Base-by-base conservation (phyloP, 2,797 vertebrate species). In the Rhodeus uyekii region DNA sequence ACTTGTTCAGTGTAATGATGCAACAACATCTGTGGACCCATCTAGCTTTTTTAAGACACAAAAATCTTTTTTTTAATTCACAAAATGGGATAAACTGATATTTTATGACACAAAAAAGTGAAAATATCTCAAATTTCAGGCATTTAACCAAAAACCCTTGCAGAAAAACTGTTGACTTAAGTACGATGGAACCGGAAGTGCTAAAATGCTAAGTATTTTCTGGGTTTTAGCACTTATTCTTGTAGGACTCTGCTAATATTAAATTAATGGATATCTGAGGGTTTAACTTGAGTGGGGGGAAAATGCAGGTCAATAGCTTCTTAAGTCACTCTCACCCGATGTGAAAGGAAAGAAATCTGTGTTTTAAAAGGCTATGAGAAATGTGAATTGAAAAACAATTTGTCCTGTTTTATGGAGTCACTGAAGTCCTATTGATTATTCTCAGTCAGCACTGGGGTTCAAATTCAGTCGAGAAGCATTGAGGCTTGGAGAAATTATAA, bases 301-400 rank as follows among this genome's bases (percentile, higher is more conserved):
- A 58, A 14, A 0, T 16, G 1, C 14, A 22, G 18, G 32, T 63
- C 16, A 73, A 63, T 48, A 63, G 32, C 42, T 29, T 24, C 14
- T 39, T 50, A 29, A 50, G 34, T 50, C 34, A n/a, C 34, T 74
- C 44, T 29, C 16, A 65, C 72, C 9, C 18, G 3, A 8, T 32
- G 7, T 22, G 9, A 63, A 38, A 73, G 10, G 13, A 46, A 36
- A 18, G 6, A 64, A 65, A 64, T 65, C 19, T 32, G 36, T 24
- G 27, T 75, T 75, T 75, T 53, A 24, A 81, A 75, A 81, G 12
- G 18, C 18, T 55, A 63, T 39, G 34, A 67, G 36, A 67, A 81
- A 74, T 73, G 79, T 64, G 60, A 53, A 50, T 39, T 73, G 79
- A 64, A 64, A 73, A 81, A 65, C 55, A 1, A 29, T 81, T 81